Base-by-base conservation (phyloP, 2,113 vertebrate genomes). In the Chionomys nivalis region DNA sequence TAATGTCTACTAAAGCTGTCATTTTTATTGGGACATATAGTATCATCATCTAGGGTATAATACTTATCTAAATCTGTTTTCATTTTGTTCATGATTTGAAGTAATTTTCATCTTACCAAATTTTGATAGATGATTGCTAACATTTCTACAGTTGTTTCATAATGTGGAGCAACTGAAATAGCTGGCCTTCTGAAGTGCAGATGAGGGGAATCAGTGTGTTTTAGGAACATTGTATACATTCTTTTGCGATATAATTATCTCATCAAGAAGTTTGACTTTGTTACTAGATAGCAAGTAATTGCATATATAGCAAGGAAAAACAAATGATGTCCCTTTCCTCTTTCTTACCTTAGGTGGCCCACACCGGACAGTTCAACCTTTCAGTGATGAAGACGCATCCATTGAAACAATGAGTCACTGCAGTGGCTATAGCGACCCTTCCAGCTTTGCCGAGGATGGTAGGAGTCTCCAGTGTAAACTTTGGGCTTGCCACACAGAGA, bases 331-430 rank as follows among this genome's bases (percentile, higher is more conserved):
- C 23, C 28, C 93, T 93, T 47, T 68, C 42, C 44, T 66, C 94
- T 79, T 93, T 66, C 93, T 79, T 93, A 68, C 87, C 33, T 77
- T 96, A 99, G 99, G 99, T 98, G 99, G 99, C 94, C 99, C 99
- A 96, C 99, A 99, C 94, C 99, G 99, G 97, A 98, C 98, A 58
- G 99, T 99, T 98, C 99, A 99, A 90, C 99, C 99, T 96, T 99
- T 99, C 98, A 99, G 99, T 97, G 99, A 99, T 96, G 99, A 99
- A 98, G 99, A 99, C 90, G 99, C 99, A 90, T 99, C 99, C 6
- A 99, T 99, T 95, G 99, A 99, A 98, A 99, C 99, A 73, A 99
- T 99, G 99, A 99, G 99, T 98, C 99, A 99, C 98, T 99, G 99
- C 98, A 99, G 99, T 98, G 99, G 99, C 97, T 99, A 99, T 98